A percentile compares a stretch with the other conserved stretches of the same genome.
Conservation (phyloP, 2,888 invertebrate genomes). For the Dorcus hopei region DNA sequence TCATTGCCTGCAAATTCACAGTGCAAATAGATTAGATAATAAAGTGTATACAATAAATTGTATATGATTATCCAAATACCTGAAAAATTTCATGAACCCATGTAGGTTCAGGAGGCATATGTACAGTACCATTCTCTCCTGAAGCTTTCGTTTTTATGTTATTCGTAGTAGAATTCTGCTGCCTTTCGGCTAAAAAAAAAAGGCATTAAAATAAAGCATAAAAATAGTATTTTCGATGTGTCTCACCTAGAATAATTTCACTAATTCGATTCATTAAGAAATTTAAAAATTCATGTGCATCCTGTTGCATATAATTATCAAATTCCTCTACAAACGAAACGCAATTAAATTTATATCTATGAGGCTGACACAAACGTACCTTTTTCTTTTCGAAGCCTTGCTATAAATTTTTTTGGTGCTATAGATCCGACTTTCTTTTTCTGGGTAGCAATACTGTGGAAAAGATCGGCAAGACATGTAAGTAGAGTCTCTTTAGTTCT, state of each 20-base stretch:
- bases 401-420: slow-evolving; percentile 99
- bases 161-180: slow-evolving; percentile 61
- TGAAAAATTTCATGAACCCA: slow-evolving; percentile 99
- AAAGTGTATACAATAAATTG: neutral
- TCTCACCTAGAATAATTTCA: slow-evolving; percentile 89
- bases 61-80: slow-evolving; percentile 33
- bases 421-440: slow-evolving; percentile 99
- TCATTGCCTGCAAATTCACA: neutral
- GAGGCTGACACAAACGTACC: slow-evolving; percentile 53
- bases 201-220: neutral
- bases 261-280: slow-evolving; percentile 98
- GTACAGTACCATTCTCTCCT: slow-evolving; percentile 52
- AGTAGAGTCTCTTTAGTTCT: slow-evolving; percentile 95
- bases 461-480: slow-evolving; percentile 96
- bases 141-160: slow-evolving; percentile 56
- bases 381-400: slow-evolving; percentile 96
- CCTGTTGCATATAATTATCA: slow-evolving; percentile 99
- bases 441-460: slow-evolving; percentile 99
- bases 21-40: neutral
- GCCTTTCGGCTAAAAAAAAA: slow-evolving; percentile 64
- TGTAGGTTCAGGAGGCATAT: slow-evolving; percentile 75
- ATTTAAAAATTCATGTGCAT: slow-evolving; percentile 99
- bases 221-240: neutral
- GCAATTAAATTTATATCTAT: neutral
- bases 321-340: slow-evolving; percentile 79